Conservation (phyloP, 1,140 invertebrate genomes). For the Dufourea novaeangliae region DNA sequence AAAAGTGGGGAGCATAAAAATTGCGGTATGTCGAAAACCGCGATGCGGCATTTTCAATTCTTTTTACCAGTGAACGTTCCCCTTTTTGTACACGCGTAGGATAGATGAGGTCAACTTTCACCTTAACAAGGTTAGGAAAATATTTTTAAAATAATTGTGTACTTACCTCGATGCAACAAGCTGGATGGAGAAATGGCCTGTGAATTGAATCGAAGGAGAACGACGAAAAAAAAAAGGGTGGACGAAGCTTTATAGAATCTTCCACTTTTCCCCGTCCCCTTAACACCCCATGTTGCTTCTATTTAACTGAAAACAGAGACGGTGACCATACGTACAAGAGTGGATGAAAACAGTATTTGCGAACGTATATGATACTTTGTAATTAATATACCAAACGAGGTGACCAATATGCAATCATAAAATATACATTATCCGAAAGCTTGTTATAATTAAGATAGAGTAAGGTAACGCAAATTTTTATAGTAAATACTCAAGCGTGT, state of each 20-base stretch:
- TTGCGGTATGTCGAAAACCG: constrained; percentile 73
- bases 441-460: no score
- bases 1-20: constrained; percentile 49
- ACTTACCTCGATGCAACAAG: constrained; percentile 70
- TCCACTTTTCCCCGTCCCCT: constrained; percentile 42
- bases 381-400: not conserved
- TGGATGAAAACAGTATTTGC: not conserved
- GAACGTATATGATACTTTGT: not conserved
- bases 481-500: no score
- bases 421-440: no score
- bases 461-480: no score
- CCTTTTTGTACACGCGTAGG: constrained; percentile 57
- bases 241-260: constrained; percentile 58
- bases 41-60: constrained; percentile 75
- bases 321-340: not conserved
- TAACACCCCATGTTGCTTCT: constrained; percentile 60
- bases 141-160: constrained; percentile 81
- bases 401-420: no score
- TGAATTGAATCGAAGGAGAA: constrained; percentile 29
- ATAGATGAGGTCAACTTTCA: constrained; percentile 75
- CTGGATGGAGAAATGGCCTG: constrained; percentile 32
- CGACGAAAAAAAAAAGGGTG: constrained; percentile 16
- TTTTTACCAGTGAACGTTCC: constrained; percentile 63
- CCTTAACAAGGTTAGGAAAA: constrained; percentile 79
- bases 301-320: constrained; percentile 52